Evolutionary conservation across 2,113 vertebrate genomes (phyloP), one percentile per base, ranked within the genome.

Genomic region (Atractosteus spatula): DNA sequence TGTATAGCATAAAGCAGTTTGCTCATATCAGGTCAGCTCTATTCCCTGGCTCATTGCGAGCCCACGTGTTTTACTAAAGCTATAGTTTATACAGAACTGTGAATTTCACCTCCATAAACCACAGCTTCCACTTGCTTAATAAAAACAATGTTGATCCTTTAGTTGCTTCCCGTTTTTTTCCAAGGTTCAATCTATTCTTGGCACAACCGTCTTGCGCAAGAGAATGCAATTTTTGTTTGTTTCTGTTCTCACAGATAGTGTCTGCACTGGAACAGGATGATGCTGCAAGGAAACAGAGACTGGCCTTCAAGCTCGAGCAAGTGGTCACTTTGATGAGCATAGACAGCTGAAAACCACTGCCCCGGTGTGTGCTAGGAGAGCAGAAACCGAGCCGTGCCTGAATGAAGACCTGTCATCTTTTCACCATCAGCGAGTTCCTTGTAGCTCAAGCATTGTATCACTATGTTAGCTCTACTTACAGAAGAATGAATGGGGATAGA

Each of bases 361-460:
- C 93, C 96, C 95, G 96, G 95, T 94, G 89, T 88, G 91, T 87
- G 90, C 95, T 96, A 95, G 94, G 95, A 95, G 94, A 91, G 93
- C 94, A 94, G 93, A 98, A 96, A 98, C 97, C 97, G 94, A 97
- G 96, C 97, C 93, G 97, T 99, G 97, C 97, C 97, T 98, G 97
- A 97, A 94, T 94, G 93, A 96, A 97, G 93, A 96, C 94, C 91
- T 85, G 92, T 96, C 94, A 92, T 92, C 94, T 92, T 94, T 77
- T 77, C 77, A 82, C 42, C 84, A 66, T 78, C 82, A 84, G 84
- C 82, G 82, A 80, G 71, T 85, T 79, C 84, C 81, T 82, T 87
- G 83, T 55, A 47, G 69, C 77, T 67, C 74, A 81, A 81, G 79
- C 82, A 83, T 85, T 83, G 47, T 29, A 29, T 71, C 81, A 72